Evolutionary conservation across 2,797 vertebrate species (phyloP).

Genomic region (Alouatta caraya): DNA sequence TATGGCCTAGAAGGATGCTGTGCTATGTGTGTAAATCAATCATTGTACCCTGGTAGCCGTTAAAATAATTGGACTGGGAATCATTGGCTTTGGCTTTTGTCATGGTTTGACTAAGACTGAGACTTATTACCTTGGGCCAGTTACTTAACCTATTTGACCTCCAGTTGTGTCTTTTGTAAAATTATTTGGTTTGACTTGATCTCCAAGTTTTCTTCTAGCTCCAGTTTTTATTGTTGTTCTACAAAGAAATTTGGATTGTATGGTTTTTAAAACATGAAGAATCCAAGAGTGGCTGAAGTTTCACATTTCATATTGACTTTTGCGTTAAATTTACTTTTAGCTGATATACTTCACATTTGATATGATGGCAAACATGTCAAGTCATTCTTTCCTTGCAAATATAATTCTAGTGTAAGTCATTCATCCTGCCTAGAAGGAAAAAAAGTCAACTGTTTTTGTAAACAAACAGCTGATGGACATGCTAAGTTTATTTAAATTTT

Average conservation of each 20-base stretch:
- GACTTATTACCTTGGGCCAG: background rate
- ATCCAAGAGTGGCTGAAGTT: background rate
- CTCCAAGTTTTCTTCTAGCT: background rate
- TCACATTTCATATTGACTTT: constrained; percentile 31
- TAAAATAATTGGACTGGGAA: background rate
- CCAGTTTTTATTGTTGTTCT: background rate
- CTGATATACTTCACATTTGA: constrained; percentile 72
- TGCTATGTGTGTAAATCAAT: background rate
- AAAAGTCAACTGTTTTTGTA: constrained; percentile 75
- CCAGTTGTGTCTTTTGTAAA: background rate
- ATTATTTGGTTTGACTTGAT: background rate
- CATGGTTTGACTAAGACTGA: background rate
- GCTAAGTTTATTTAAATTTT: constrained; percentile 64
- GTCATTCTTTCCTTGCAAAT: constrained; percentile 68
- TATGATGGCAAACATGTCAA: constrained; percentile 69
- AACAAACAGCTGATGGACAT: constrained; percentile 72
- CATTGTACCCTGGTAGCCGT: background rate
- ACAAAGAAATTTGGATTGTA: background rate
- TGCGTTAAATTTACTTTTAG: constrained; percentile 47
- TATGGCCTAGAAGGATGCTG: background rate
- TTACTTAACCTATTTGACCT: background rate
- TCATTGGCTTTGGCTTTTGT: background rate
- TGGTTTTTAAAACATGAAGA: background rate
- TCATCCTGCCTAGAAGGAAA: constrained; percentile 75
- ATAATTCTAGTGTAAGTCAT: constrained; percentile 63